A percentile compares a stretch with the other conserved stretches of the same genome.
phyloP scores from a whole-genome alignment of 2,888 invertebrate species.

The Hyppa rectilinea region DNA sequence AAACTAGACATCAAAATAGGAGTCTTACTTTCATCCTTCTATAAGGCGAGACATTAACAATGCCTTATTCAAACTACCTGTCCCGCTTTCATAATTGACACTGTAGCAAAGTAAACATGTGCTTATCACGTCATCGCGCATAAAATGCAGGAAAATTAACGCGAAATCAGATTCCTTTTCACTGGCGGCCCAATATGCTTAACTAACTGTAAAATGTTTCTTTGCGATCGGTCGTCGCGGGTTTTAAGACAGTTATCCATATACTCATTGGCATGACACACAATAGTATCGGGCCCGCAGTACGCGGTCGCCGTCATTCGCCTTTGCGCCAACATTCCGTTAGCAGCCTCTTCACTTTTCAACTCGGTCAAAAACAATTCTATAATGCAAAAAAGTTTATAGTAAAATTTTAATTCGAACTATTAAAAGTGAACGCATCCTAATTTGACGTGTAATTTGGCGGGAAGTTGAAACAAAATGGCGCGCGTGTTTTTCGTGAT shows the following conservation, averaged over 20 bases:
- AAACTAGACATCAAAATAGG: conserved; percentile 44
- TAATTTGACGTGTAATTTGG: conserved; percentile 69
- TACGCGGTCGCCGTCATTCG: conserved; percentile 79
- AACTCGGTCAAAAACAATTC: conserved; percentile 64
- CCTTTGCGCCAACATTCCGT: conserved; percentile 82
- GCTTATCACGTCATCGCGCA: conserved; percentile 51
- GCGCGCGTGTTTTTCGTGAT: conserved; percentile 73
- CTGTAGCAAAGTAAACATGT: conserved; percentile 39
- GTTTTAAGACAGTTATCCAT: conserved; percentile 79
- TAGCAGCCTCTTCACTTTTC: conserved; percentile 81
- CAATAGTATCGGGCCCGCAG: conserved; percentile 77
- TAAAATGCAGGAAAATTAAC: conserved; percentile 65
- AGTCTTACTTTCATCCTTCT: conserved; percentile 50
- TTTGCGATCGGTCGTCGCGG: conserved; percentile 71
- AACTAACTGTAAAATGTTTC: conserved; percentile 83
- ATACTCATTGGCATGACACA: conserved; percentile 81
- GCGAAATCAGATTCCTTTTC: conserved; percentile 76
- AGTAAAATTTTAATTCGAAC: conserved; percentile 63
- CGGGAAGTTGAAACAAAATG: conserved; percentile 76
- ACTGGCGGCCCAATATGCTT: conserved; percentile 72
- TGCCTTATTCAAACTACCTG: conserved; percentile 36
- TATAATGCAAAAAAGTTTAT: conserved; percentile 68
- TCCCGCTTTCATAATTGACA: conserved; percentile 59
- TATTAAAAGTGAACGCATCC: conserved; percentile 64
- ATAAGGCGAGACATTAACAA: conserved; percentile 38